Base-by-base conservation (phyloP, 2,888 invertebrate genomes). In the Philopedon plagiatum region DNA sequence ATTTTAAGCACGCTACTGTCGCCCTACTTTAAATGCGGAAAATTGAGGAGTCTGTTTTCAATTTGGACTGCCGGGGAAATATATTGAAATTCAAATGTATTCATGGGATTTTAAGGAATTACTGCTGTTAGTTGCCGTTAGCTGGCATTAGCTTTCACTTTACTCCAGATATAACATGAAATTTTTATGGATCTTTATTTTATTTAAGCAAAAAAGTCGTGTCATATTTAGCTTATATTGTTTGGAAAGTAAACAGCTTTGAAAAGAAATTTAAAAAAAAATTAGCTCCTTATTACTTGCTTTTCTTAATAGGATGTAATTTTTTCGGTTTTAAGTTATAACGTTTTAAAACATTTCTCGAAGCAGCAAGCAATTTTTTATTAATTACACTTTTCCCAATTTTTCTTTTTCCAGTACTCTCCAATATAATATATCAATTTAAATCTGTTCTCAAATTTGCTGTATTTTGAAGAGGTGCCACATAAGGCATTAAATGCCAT, bases 101-200 rank as follows among this genome's bases (percentile, higher is more conserved):
- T 73, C 73, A 73, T 73, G 44, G 73, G 64, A 64, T 73, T 64
- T 65, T 63, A 66, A 64, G 60, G 73, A 68, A 73, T 73, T 73
- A 73, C 73, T 67, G 39, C 63, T 73, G 68, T 73, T 64, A 62
- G 57, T 41, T 60, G 65, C 66, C 57, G 60, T 71, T 71, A 66
- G 56, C 56, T 34, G 64, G 64, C 58, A 64, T 64, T 64, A 51
- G 54, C 58, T 65, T 65, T 61, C 44, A 61, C 64, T 71, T 61
- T 60, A 71, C 41, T 69, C 34, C 46, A 63, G 57, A 58, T 58
- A 70, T 70, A 58, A 70, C 56, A 70, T 57, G 63, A 70, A 63
- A 51, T 44, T 64, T 54, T 54, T 54, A 54, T 54, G 29, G 15
- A 54, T 54, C n/a, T 9, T 54, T 23, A 54, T 54, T 29, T 29